Evolutionary conservation across 2,888 invertebrate genomes (phyloP), one percentile per base, ranked within the genome.

Genomic region (Luperina nickerlii): DNA sequence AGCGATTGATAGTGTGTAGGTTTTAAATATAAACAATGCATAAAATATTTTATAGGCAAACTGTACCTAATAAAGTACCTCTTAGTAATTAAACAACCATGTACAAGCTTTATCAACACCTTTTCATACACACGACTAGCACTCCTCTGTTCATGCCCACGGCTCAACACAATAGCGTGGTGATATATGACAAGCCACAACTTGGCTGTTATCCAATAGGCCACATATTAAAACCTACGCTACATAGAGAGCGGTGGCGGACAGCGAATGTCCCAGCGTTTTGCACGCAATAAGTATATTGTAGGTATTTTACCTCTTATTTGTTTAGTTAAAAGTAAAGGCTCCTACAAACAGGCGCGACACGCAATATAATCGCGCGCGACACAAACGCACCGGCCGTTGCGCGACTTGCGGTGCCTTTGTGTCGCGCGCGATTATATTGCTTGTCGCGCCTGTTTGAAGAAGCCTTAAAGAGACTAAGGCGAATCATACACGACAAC

Each of bases 141-240:
- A 76, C 32, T 71, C 32, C 76, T 69, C 84, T 87, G 78, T 78
- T 78, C 66, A 48, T 75, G 51, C 86, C 77, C 60, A 48, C 65
- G 18, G 65, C 68, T 73, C 11, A 62, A 83, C 65, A 86, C 85
- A 87, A 85, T 79, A 75, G 84, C 74, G 54, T 18, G 68, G 68
- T 85, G 80, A 87, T 85, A 83, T 85, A 85, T 76, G 87, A 83
- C 78, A 70, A 60, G 76, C 80, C 68, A 51, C 78, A 69, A 85
- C 69, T 85, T 85, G 85, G 85, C 85, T 54, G 60, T 38, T 45
- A 24, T 85, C 85, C 87, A 85, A 85, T 72, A 78, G 73, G 57
- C 62, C n/a, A 84, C 66, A 87, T 63, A 84, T 83, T 77, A 75
- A 73, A 38, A 48, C 48, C 71, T 27, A 7, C 1, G 75, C 66